Base-by-base conservation (phyloP, 1,140 invertebrate genomes). In the Chelonus insularis region DNA sequence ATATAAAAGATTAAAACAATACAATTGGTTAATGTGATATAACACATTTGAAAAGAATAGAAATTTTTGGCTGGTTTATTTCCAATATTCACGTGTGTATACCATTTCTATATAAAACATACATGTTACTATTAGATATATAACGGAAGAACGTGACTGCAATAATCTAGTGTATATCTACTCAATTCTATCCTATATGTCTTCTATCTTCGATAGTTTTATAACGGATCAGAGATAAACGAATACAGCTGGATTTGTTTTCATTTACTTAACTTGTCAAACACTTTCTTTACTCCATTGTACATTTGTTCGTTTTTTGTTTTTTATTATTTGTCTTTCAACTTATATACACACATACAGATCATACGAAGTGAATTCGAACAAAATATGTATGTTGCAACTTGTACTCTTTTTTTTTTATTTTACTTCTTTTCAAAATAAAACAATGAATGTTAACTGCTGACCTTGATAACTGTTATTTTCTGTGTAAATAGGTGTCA, bases 111-210 rank as follows among this genome's bases (percentile, higher is more conserved):
- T 43, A 43, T 20, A 43, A 16, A n/a, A n/a, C n/a, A n/a, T n/a
- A n/a, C n/a, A n/a, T n/a, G n/a, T n/a, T n/a, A 39, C 14, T n/a
- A n/a, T n/a, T 39, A 39, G n/a, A 62, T 51, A 48, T 45, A 34
- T 68, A 55, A 34, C 39, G 64, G 58, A 48, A 56, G 69, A 58
- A 73, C 71, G 68, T 74, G 72, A 72, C 71, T 72, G 67, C 67
- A 74, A 72, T 71, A 72, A 70, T 68, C 64, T 61, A 54, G 67
- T 48, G 47, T 34, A 59, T 16, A 60, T 50, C 29, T 54, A 50
- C 45, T 62, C 45, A 36, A 34, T 48, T 47, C 43, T 34, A 21
- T 23, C 39, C 18, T 47, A n/a, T 45, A 36, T 12, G 23, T 63
- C 45, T 61, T 16, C 41, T 18, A 21, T 50, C 51, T 51, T 11